Base-by-base conservation (phyloP, 2,797 vertebrate genomes). In the Sphenodon punctatus region DNA sequence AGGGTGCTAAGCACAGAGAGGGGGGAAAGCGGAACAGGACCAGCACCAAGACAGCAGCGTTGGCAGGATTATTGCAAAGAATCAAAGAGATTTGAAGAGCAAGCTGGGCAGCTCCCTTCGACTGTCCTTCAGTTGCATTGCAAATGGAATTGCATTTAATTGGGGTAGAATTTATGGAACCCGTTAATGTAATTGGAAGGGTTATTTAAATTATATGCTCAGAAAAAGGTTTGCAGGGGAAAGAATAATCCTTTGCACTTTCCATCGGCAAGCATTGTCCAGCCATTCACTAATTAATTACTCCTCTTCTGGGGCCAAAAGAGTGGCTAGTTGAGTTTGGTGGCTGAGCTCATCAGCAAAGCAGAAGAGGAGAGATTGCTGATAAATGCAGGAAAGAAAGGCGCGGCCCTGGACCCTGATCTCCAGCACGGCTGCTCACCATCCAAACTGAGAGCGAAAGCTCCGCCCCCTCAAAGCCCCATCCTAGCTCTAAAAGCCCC, bases 281-380 rank as follows among this genome's bases (percentile, higher is more conserved):
- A 90, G 82, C 88, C 89, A 89, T 91, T n/a, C n/a, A n/a, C n/a
- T 89, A 90, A 84, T 77, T 89, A 74, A 92, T 73, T 85, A 82
- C 85, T 90, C 69, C 77, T 85, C 59, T 88, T 79, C 86, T 82
- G 77, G 80, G 79, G 85, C 92, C 89, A 91, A 89, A 84, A 76
- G 86, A 78, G 90, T 0, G 89, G 89, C 90, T 93, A 86, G 89
- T 85, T 93, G 91, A 88, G 80, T 82, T 88, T 92, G 86, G 91
- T 86, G 93, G 92, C 81, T 90, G 81, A 92, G 88, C 73, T 89
- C 91, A 88, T 87, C 80, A 86, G 46, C 87, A 92, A 86, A 82
- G 82, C 75, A 81, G 10, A 56, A 90, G 77, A 19, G 82, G 89
- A 84, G 80, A 43, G 38, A 80, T 48, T 1, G 1, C 72, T 78